Percentiles rank a stretch among this genome's conserved stretches.
phyloP scores from a whole-genome alignment of 2,797 vertebrate genomes.

The Brachymystax lenok region DNA sequence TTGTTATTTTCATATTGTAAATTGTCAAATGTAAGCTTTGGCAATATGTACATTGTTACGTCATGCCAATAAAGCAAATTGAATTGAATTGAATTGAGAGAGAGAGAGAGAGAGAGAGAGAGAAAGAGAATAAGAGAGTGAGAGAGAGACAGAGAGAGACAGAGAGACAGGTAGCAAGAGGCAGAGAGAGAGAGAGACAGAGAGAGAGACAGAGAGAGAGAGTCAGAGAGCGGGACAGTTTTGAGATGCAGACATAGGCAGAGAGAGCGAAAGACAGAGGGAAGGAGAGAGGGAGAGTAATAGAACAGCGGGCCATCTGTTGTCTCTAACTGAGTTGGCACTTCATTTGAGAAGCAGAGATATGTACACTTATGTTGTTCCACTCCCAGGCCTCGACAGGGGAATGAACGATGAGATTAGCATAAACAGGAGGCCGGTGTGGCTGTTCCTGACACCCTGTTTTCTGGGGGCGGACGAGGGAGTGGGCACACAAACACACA shows the following conservation, averaged over 20 bases:
- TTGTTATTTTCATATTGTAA: too few species aligned
- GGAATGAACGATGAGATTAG: slow-evolving; percentile 48
- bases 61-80: too few species aligned
- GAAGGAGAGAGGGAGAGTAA: not conserved
- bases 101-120: slow-evolving; percentile 10
- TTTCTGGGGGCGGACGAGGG: slow-evolving; percentile 16
- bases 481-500: slow-evolving; percentile 6
- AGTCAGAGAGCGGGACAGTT: not conserved
- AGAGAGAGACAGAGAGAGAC: not conserved
- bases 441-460: slow-evolving; percentile 30
- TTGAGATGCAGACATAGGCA: not conserved
- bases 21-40: too few species aligned
- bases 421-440: slow-evolving; percentile 49
- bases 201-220: slow-evolving; percentile 21
- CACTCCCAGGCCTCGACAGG: slow-evolving; percentile 49
- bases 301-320: slow-evolving; percentile 33
- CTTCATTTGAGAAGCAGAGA: slow-evolving; percentile 48
- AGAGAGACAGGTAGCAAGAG: not conserved
- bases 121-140: slow-evolving; percentile 11
- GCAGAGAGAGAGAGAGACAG: not conserved
- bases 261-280: slow-evolving; percentile 12
- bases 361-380: slow-evolving; percentile 55
- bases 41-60: too few species aligned
- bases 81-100: not conserved
- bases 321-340: slow-evolving; percentile 43